Evolutionary conservation across 2,113 vertebrate species (phyloP).

Genomic region (Neomonachus schauinslandi): DNA sequence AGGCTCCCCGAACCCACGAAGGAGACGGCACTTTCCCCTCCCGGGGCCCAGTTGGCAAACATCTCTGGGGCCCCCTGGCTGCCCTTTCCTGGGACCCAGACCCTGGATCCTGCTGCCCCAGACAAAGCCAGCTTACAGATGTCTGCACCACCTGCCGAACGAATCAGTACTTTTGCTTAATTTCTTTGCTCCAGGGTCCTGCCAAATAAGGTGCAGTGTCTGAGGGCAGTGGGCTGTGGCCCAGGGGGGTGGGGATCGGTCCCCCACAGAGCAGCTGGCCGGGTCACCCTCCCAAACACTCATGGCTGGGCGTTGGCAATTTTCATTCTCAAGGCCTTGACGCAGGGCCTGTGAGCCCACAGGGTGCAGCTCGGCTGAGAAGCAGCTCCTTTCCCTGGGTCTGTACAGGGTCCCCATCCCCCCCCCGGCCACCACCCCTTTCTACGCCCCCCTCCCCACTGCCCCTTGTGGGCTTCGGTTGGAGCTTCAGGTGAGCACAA

Average conservation of each 20-base stretch:
- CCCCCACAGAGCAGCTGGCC: constrained; percentile 74
- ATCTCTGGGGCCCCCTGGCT: constrained; percentile 67
- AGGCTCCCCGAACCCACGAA: background rate
- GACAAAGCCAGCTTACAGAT: constrained; percentile 77
- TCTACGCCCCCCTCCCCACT: accelerated
- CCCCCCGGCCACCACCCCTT: accelerated
- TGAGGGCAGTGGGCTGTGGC: constrained; percentile 70
- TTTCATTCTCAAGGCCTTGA: constrained; percentile 69
- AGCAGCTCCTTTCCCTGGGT: background rate
- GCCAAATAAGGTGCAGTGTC: constrained; percentile 76
- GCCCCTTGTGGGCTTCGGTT: background rate
- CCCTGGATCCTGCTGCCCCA: constrained; percentile 79
- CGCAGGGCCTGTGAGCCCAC: constrained; percentile 22
- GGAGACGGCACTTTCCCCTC: background rate
- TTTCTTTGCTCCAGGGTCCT: constrained; percentile 80
- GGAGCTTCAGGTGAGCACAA: too few relatives aligned
- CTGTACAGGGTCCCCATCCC: background rate
- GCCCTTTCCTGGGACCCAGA: constrained; percentile 77
- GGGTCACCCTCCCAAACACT: constrained; percentile 62
- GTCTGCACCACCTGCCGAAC: constrained; percentile 57
- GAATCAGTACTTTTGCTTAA: constrained; percentile 81
- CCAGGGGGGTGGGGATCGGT: constrained; percentile 66
- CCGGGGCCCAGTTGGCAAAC: constrained; percentile 55
- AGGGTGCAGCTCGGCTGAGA: constrained; percentile 54
- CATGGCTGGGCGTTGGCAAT: constrained; percentile 70